Evolutionary conservation across 1,140 invertebrate species (phyloP), one percentile per base, ranked within the genome.

Genomic region (Homalodisca vitripennis): DNA sequence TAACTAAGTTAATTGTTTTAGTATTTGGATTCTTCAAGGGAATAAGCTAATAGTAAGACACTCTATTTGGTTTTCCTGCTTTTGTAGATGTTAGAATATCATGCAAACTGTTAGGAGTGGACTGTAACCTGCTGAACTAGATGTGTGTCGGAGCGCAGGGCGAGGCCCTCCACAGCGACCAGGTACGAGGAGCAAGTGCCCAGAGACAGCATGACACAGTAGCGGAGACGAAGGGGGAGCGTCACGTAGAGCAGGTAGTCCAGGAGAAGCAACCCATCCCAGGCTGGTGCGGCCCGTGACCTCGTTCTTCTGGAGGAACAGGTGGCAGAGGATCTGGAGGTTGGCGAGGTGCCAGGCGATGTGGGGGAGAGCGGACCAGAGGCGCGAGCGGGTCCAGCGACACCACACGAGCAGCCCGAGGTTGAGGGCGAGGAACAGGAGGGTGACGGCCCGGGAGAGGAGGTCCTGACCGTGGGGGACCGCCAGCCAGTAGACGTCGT

Each of bases 201-300:
- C 12, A 87, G 68, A 1, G 87, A 84, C 27, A 90, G 78, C 30
- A 84, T 67, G 17, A 86, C 74, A 75, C 87, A 90, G 67, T 89
- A 85, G 10, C 84, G 80, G 1, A 92, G 77, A 26, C 88, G 83
- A 51, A 95, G 81, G 0, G 93, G 93, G 69, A 95, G 77, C 0
- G 92, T 90, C 34, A 92, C 90, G 77, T 92, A 89, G n/a, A 92
- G 86, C n/a, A 93, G 83, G 76, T 93, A 96, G 70, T 92, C 88
- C 60, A 93, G 78, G n/a, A 95, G 80, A 48, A 94, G 80, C 20
- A 89, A n/a, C 84, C 92, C 92, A 94, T 26, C 89, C 90, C 0
- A 95, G 82, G 53, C 83, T 82, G 71, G 88, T 85, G 62, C 83
- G 78, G 22, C 83, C 80, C 3, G 82, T 84, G 70, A 83, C 82